A percentile compares a stretch with the other conserved stretches of the same genome.
Conservation (phyloP, 2,888 invertebrate genomes). For the Ctena decussata region DNA sequence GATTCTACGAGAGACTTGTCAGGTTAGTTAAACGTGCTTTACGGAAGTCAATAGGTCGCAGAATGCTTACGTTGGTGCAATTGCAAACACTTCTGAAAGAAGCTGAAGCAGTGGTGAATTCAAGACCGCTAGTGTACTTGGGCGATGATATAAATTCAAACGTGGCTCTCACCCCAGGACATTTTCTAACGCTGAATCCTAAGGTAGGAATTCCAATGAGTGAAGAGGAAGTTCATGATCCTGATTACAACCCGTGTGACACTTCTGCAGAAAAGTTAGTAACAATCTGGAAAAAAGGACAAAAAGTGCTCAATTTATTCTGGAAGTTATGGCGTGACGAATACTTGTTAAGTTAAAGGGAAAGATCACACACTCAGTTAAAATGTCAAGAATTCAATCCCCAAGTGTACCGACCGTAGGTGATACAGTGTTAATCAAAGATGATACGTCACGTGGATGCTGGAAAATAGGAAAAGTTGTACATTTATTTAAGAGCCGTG, state of each 20-base stretch:
- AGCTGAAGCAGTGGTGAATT: conserved; percentile 20
- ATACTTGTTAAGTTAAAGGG: conserved; percentile 13
- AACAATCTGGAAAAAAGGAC: conserved; percentile 31
- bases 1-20: conserved; percentile 25
- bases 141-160: conserved; percentile 33
- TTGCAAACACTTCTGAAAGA: conserved; percentile 15
- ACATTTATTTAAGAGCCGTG: conserved; percentile 1
- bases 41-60: conserved; percentile 4
- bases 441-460: conserved; percentile 23
- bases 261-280: conserved; percentile 8
- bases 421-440: conserved; percentile 8
- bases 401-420: not conserved
- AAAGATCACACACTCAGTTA: conserved; percentile 3
- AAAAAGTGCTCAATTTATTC: conserved; percentile 14
- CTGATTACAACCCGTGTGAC: not conserved
- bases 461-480: conserved; percentile 18
- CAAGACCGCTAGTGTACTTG: conserved; percentile 32
- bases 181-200: conserved; percentile 32
- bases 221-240: conserved; percentile 18
- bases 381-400: not conserved
- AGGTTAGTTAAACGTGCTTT: conserved; percentile 24
- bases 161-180: conserved; percentile 18
- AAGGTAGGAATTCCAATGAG: conserved; percentile 18
- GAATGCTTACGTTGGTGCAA: not conserved
- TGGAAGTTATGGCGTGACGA: conserved; percentile 28